Evolutionary conservation across 37 sponge, comb jelly and placozoan genomes (phyloP).

Genomic region (Petrosia ficiformis): DNA sequence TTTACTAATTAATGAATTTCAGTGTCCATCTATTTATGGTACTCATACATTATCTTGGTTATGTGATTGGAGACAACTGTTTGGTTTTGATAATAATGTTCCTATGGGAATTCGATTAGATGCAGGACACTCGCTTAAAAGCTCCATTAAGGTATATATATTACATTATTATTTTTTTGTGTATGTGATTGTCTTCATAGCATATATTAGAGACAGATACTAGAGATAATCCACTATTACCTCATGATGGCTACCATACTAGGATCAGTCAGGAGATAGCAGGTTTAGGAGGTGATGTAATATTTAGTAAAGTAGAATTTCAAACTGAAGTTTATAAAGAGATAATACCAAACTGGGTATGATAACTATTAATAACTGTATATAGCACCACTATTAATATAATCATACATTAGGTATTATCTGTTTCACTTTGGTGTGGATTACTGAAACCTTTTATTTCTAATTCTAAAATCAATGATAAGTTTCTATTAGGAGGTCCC

Average conservation of each 20-base stretch:
- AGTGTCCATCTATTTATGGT: constrained; percentile 50
- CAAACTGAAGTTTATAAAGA: constrained; percentile 47
- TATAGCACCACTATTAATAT: background rate
- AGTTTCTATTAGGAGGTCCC: constrained; percentile 81
- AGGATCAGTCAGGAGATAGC: constrained; percentile 58
- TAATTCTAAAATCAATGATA: constrained; percentile 40
- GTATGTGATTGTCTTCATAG: constrained; percentile 17
- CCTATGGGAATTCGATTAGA: constrained; percentile 58
- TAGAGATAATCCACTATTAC: constrained; percentile 32
- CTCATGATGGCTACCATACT: constrained; percentile 25
- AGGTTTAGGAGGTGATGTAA: constrained; percentile 65
- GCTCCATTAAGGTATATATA: constrained; percentile 55
- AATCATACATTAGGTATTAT: constrained; percentile 21
- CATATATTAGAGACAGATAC: constrained; percentile 40
- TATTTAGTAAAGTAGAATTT: constrained; percentile 62
- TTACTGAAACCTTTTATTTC: constrained; percentile 32
- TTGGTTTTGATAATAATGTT: constrained; percentile 25
- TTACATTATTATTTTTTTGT: background rate
- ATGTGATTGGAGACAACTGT: constrained; percentile 73
- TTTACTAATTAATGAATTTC: background rate
- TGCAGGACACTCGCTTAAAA: constrained; percentile 81
- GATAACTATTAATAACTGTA: background rate
- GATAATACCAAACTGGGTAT: constrained; percentile 53
- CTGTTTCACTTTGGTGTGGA: constrained; percentile 63
- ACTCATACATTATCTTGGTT: constrained; percentile 44